A percentile compares a stretch with the other conserved stretches of the same genome.
These are phyloP conservation scores for Yoshiicerus persimilis DNA, from an alignment of 1,140 invertebrate genomes.

Conservation along the genomic window DNA sequence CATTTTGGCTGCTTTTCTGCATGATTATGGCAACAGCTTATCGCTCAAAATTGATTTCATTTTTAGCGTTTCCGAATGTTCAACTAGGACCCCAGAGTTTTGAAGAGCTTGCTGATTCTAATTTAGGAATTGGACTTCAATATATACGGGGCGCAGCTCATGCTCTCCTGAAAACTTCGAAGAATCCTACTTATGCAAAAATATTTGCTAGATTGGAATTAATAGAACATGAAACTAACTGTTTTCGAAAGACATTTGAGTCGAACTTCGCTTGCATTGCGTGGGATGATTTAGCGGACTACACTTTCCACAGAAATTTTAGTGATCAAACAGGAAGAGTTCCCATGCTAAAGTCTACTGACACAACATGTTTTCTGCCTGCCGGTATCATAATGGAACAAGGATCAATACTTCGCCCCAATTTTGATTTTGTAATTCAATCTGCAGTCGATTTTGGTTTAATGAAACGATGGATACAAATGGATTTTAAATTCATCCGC, in stretches of 20 bases:
- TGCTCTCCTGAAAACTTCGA: not conserved
- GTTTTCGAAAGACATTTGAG: not conserved
- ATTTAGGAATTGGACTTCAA: not conserved
- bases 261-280: no score
- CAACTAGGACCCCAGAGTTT: not conserved
- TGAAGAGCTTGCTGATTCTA: slow-evolving; percentile 28
- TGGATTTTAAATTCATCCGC: no score
- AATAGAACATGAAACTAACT: not conserved
- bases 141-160: slow-evolving; percentile 20
- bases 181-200: slow-evolving; percentile 28
- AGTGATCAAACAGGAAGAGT: slow-evolving; percentile 13
- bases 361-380: slow-evolving; percentile 11
- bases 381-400: slow-evolving; percentile 1
- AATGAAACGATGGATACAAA: not conserved
- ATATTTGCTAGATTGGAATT: slow-evolving; percentile 21
- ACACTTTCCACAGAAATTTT: slow-evolving; percentile 9
- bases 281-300: not conserved
- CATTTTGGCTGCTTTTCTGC: no score
- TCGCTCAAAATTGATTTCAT: slow-evolving; percentile 30
- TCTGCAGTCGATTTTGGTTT: not conserved
- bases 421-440: slow-evolving; percentile 5
- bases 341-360: not conserved
- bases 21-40: no score
- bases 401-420: not conserved
- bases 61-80: slow-evolving; percentile 20